Evolutionary conservation across 2,113 vertebrate genomes (phyloP), one percentile per base, ranked within the genome.

Genomic region (Ophiodon elongatus): DNA sequence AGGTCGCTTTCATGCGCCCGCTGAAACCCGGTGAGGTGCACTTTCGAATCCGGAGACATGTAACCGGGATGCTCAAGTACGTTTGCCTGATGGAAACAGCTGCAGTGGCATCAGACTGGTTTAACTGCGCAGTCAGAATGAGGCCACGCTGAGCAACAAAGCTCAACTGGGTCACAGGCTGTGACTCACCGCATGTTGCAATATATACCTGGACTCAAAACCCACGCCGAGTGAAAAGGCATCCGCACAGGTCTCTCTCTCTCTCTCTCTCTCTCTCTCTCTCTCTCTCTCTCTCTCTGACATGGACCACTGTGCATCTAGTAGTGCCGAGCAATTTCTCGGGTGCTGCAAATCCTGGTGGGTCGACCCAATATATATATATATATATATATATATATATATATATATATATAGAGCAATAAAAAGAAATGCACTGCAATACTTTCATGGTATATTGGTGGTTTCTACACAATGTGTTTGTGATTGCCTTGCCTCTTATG

Each of bases 91-190:
- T 25, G 21, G 35, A 82, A 82, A 79, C 52, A 77, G 74, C 80
- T 80, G 83, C 83, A 78, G 75, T 27, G 59, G 59, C 82, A 69
- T 85, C 66, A 66, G 21, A 80, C 84, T 69, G 85, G 85, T 89
- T 88, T 85, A 31, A 71, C 79, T 71, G 85, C 52, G 76, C 73
- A 83, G 88, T 86, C 89, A 88, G 84, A 94, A 91, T 83, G 89
- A 91, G 92, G 90, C 89, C 91, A 90, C 35, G 88, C 65, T 60
- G 86, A 91, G 86, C 39, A 4, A 81, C 88, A 82, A 84, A 88
- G 66, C 88, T 92, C 85, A 92, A 89, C 84, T 91, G 79, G 89
- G 91, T 91, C 91, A 90, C 76, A 86, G 88, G 80, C 85, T 85
- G 90, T 92, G 89, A 90, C 73, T 90, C 91, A 89, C 66, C 75